Conservation (phyloP, 2,888 invertebrate genomes). For the Drosophila borborema region DNA sequence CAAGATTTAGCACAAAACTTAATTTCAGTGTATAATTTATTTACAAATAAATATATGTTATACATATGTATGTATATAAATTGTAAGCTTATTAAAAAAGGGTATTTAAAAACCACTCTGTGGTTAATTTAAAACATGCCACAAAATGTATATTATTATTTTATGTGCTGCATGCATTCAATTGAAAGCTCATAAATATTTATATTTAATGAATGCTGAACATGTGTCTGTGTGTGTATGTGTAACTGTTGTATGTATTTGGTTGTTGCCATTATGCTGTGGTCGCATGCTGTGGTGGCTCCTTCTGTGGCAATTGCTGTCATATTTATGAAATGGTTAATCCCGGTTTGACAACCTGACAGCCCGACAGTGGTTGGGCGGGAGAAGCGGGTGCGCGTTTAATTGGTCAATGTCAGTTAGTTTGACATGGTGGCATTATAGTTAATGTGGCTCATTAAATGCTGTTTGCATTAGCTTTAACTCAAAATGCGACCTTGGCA, state of each 20-base stretch:
- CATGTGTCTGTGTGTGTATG: background rate
- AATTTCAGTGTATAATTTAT: background rate
- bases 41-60: background rate
- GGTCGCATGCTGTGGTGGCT: slow-evolving; percentile 53
- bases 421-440: slow-evolving; percentile 60
- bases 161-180: slow-evolving; percentile 25
- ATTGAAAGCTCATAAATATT: slow-evolving; percentile 52
- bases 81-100: background rate
- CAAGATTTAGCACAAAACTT: background rate
- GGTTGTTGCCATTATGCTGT: slow-evolving; percentile 34
- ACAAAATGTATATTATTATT: slow-evolving; percentile 24
- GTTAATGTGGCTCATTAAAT: slow-evolving; percentile 59
- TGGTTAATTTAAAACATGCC: slow-evolving; percentile 31
- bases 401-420: slow-evolving; percentile 71
- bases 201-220: slow-evolving; percentile 27
- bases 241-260: slow-evolving; percentile 14
- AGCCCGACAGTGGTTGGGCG: slow-evolving; percentile 30
- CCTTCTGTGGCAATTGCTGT: slow-evolving; percentile 41
- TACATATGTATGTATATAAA: too few species aligned
- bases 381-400: slow-evolving; percentile 39
- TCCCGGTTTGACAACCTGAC: slow-evolving; percentile 63
- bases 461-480: slow-evolving; percentile 21
- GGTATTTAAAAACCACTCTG: slow-evolving; percentile 17
- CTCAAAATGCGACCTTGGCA: slow-evolving; percentile 4
- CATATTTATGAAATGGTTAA: slow-evolving; percentile 65